Base-by-base conservation (phyloP, 2,888 invertebrate species). In the Chrysina gloriosa region DNA sequence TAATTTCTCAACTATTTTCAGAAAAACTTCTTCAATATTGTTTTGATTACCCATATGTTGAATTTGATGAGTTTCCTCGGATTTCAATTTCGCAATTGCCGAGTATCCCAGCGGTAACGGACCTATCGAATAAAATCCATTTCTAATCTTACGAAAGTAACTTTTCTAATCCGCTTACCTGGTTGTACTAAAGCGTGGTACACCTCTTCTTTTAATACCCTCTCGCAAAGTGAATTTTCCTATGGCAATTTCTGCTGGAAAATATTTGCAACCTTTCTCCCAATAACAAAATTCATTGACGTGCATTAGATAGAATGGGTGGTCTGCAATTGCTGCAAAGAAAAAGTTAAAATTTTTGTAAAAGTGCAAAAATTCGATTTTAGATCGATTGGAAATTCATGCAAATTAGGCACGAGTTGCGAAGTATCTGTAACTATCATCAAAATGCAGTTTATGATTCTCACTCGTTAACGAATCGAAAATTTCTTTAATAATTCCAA, bases 181-280 rank as follows among this genome's bases (percentile, higher is more conserved):
- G 84, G 84, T 74, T 83, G 81, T 0, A 87, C 76, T 4, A 85
- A 80, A 0, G 81, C 75, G 45, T 84, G 83, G 39, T 76, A 78
- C 0, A 84, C 68, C 64, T 77, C 72, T 5, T 74, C 74, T 0
- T 86, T 85, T 75, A 0, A 84, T 75, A 0, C 88, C 88, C 1
- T 83, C 72, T 45, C 80, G 73, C 0, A 88, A 70, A 0, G 84
- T 84, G 73, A 84, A 87, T 71, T 84, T 79, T 9, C 81, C 80
- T 0, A 88, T 70, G 0, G 85, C 84, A 42, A 88, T 80, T 77
- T 88, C 88, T 0, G 86, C 87, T 0, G 88, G 88, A 11, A 82
- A 78, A 73, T 84, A 86, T 11, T 73, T 71, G 1, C 76, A 3
- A 63, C 70, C 7, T 61, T 11, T 52, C 68, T 70, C 71, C 50